These are phyloP conservation scores for Drosophila novamexicana DNA, from an alignment of 1,140 invertebrate genomes.

Conservation along the genomic window DNA sequence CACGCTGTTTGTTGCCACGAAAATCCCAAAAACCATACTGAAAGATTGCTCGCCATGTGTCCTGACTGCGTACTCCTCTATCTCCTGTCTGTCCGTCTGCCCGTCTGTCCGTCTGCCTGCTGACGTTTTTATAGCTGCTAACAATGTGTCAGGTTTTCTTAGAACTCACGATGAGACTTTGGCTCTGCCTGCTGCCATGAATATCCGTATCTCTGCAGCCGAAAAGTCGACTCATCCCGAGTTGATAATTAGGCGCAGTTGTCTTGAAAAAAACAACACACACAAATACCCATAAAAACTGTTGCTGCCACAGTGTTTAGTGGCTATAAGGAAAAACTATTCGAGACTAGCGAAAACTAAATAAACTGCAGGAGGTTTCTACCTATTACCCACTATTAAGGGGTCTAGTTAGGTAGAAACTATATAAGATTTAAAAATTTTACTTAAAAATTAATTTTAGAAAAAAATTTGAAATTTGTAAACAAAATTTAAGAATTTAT, in stretches of 20 bases:
- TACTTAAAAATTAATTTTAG: too few relatives aligned
- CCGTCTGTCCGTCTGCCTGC: constrained; percentile 45
- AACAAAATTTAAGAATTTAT: too few relatives aligned
- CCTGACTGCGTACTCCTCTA: constrained; percentile 22
- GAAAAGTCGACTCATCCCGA: constrained; percentile 26
- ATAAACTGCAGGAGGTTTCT: too few relatives aligned
- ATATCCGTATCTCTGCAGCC: constrained; percentile 13
- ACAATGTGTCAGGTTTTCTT: constrained; percentile 75
- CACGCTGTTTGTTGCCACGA: constrained; percentile 65
- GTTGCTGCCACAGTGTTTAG: constrained; percentile 1
- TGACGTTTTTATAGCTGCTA: constrained; percentile 78
- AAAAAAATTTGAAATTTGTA: too few relatives aligned
- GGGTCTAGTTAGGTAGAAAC: too few relatives aligned
- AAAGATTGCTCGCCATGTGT: constrained; percentile 64
- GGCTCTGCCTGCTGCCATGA: constrained; percentile 18
- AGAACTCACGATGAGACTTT: constrained; percentile 53
- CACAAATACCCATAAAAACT: constrained; percentile 10
- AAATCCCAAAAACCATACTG: constrained; percentile 59
- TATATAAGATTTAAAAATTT: too few relatives aligned
- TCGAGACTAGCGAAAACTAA: neutral
- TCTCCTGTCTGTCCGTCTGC: constrained; percentile 13
- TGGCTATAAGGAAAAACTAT: constrained; percentile 18
- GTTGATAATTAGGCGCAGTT: constrained; percentile 48
- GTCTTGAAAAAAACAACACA: constrained; percentile 26
- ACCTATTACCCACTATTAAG: too few relatives aligned